Evolutionary conservation across 2,888 invertebrate species (phyloP), one percentile per base, ranked within the genome.

Genomic region (Mactromeris polynyma): DNA sequence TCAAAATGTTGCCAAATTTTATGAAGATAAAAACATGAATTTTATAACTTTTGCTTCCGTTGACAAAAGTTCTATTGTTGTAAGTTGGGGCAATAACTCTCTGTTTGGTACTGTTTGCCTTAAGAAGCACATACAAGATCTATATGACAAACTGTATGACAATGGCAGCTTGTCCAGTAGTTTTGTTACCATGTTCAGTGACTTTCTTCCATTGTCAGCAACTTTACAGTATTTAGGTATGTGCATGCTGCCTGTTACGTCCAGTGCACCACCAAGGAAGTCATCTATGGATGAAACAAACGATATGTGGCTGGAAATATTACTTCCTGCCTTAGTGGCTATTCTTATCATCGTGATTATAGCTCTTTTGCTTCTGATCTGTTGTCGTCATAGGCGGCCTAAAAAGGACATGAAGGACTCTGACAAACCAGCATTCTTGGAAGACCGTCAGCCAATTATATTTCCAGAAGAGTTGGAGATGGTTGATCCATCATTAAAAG

Each of bases 391-490:
- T 69, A 83, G 85, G 38, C 89, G 86, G 46, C 88, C 92, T 51
- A 86, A 82, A 36, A 90, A 90, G 73, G 86, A 90, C n/a, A 73
- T 93, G 2, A 84, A 93, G 21, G 92, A 93, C 21, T 90, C 93
- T 6, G 94, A 95, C 58, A 95, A 95, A 78, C 94, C 94, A 6
- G 90, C 93, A 9, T 95, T 94, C 81, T 89, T 93, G 31, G 94
- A 94, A 64, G 95, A 95, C 64, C 90, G 95, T 31, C 93, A 94
- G 17, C 95, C 95, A 2, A 94, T 95, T 14, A 93, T 95, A 54
- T 93, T 96, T 54, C 95, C 94, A 26, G 94, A 94, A 21, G 96
- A 96, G 80, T 58, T 94, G 31, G 94, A 94, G 78, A 90, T 93
- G 88, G 92, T 93, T 17, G 94, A 94, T 46, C 87, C 94, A 14